Percentiles rank a stretch among this genome's conserved stretches.
These are phyloP conservation scores for Oncorhynchus masou DNA, from an alignment of 2,113 vertebrate species.

Conservation along the genomic window DNA sequence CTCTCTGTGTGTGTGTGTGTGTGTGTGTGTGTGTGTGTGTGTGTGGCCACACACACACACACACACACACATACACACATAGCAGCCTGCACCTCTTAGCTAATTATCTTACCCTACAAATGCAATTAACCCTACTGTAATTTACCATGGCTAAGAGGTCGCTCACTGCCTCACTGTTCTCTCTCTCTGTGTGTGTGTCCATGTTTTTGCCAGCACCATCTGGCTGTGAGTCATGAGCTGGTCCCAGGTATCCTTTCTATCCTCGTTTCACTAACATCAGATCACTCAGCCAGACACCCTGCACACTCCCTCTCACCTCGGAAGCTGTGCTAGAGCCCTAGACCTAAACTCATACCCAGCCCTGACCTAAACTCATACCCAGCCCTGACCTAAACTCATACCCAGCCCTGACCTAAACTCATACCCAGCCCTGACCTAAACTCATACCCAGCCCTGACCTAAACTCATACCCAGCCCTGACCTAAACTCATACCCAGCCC, in stretches of 20 bases:
- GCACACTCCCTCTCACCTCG: constrained; percentile 33
- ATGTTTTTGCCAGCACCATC: constrained; percentile 62
- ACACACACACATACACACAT: too few species aligned
- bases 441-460: too few species aligned
- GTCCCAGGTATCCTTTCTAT: constrained; percentile 59
- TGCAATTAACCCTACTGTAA: constrained; percentile 66
- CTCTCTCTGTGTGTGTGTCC: constrained; percentile 19
- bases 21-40: too few species aligned
- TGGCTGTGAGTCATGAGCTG: constrained; percentile 58
- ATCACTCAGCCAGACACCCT: constrained; percentile 63
- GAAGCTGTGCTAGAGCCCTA: too few species aligned
- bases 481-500: too few species aligned
- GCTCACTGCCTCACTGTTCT: constrained; percentile 4
- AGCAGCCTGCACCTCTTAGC: constrained; percentile 33
- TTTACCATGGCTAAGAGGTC: constrained; percentile 56
- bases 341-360: background rate
- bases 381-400: too few species aligned
- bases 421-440: too few species aligned
- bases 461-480: too few species aligned
- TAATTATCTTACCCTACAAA: constrained; percentile 67
- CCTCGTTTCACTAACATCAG: constrained; percentile 64
- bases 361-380: background rate
- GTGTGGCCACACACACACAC: too few species aligned
- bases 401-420: too few species aligned
- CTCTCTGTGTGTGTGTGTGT: too few species aligned